Evolutionary conservation across 2,113 vertebrate genomes (phyloP).

Genomic region (Albula glossodonta): DNA sequence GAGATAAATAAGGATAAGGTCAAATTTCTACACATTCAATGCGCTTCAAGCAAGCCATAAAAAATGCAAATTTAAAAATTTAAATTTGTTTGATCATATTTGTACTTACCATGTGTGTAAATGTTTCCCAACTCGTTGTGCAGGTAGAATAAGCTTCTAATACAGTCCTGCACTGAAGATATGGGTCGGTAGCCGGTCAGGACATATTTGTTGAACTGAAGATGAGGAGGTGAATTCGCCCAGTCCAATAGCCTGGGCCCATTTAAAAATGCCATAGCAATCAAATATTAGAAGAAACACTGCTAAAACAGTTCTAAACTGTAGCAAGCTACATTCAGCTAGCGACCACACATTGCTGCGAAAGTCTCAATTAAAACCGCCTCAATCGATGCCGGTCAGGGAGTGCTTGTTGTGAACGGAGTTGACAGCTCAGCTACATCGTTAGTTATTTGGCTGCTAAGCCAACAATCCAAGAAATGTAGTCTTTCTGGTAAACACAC

Average conservation of each 20-base stretch:
- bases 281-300: slow-evolving; percentile 56
- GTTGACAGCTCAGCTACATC: slow-evolving; percentile 45
- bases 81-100: neutral
- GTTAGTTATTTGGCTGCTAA: slow-evolving; percentile 14
- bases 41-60: neutral
- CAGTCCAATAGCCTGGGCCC: slow-evolving; percentile 87
- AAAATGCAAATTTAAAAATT: neutral
- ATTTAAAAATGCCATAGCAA: slow-evolving; percentile 81
- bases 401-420: slow-evolving; percentile 32
- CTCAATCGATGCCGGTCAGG: slow-evolving; percentile 50
- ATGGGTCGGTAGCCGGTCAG: slow-evolving; percentile 86
- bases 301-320: slow-evolving; percentile 49
- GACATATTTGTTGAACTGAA: slow-evolving; percentile 91
- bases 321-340: slow-evolving; percentile 55
- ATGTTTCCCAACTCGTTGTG: slow-evolving; percentile 94
- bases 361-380: slow-evolving; percentile 60
- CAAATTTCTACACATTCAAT: too few species aligned
- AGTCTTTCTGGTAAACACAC: slow-evolving; percentile 25
- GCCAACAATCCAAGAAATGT: slow-evolving; percentile 38
- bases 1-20: too few species aligned
- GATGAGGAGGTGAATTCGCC: slow-evolving; percentile 86
- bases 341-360: slow-evolving; percentile 56
- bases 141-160: slow-evolving; percentile 88
- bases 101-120: slow-evolving; percentile 86
- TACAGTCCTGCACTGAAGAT: slow-evolving; percentile 83